Evolutionary conservation across 2,797 vertebrate species (phyloP), one percentile per base, ranked within the genome.

Genomic region (Falco concolor): DNA sequence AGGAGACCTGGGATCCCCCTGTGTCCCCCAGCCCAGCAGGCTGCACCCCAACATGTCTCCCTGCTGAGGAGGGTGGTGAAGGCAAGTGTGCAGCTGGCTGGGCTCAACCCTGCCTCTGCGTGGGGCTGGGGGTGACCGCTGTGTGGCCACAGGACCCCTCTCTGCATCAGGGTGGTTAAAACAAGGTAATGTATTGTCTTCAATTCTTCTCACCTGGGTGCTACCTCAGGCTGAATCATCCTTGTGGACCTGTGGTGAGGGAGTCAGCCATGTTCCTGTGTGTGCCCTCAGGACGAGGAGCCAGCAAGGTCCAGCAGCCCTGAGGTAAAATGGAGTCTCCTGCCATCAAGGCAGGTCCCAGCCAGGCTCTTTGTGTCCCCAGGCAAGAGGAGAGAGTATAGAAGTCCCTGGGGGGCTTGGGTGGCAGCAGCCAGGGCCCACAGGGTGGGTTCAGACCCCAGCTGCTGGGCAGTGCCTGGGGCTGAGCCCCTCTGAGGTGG

Each of bases 11-110:
- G 6, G 10, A 5, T 50, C 3, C 4, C 6, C 1, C 0, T 6
- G 13, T 44, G 42, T 32, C 50, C 9, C 4, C 7, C 4, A 40
- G 17, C 4, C n/a, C 23, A 38, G 36, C 8, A 30, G 28, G 22
- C 23, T 30, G 65, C 12, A 5, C 8, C 13, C 5, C 20, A 22
- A 0, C 0, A 0, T 1, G 0, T 8, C 1, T 36, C 9, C 24
- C 3, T 38, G n/a, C 22, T 44, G 44, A 59, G n/a, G 44, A 61
- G 21, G 12, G 30, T 5, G 6, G 19, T 40, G 38, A 25, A 23
- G 14, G n/a, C 3, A 5, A 30, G 20, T 21, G 23, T 65, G 19
- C 14, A 38, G 34, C 57, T 44, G 23, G 22, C 20, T 42, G 72
- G 17, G 14, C 15, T 56, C 0, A 2, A 13, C 8, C 5, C 8